Evolutionary conservation across 2,888 invertebrate genomes (phyloP).

Genomic region (Polydrusus tereticollis): DNA sequence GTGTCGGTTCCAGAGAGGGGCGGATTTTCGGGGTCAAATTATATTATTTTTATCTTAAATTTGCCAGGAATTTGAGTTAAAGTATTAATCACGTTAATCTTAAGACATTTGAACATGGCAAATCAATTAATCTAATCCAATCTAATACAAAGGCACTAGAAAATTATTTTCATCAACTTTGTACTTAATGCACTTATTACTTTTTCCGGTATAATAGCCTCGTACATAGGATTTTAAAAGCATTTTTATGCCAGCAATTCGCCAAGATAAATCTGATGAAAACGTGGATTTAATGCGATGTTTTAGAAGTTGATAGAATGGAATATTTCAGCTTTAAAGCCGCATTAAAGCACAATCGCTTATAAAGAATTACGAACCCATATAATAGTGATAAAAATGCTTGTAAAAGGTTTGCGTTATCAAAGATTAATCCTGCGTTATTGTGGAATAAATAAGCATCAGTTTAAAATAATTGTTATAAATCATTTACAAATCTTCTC

Average conservation of each 20-base stretch:
- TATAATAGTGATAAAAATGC: background rate
- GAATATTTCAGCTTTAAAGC: background rate
- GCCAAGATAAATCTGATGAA: background rate
- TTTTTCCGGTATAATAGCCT: background rate
- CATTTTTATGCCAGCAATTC: background rate
- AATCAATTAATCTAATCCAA: too few relatives aligned
- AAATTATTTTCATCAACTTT: background rate
- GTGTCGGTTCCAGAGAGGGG: too few relatives aligned
- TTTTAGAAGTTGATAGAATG: background rate
- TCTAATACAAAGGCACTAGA: background rate
- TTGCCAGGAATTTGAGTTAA: too few relatives aligned
- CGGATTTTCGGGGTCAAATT: too few relatives aligned
- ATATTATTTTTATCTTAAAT: too few relatives aligned
- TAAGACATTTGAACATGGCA: too few relatives aligned
- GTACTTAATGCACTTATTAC: background rate
- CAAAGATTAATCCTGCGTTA: background rate
- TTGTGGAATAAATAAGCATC: background rate
- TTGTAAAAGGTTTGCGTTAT: background rate
- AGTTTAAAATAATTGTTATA: background rate
- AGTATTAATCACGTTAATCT: too few relatives aligned
- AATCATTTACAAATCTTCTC: too few relatives aligned
- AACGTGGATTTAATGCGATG: background rate
- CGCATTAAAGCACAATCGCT: background rate
- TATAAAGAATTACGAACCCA: background rate
- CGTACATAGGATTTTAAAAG: background rate